Evolutionary conservation across 2,113 vertebrate genomes (phyloP).

Genomic region (Gadus chalcogrammus): DNA sequence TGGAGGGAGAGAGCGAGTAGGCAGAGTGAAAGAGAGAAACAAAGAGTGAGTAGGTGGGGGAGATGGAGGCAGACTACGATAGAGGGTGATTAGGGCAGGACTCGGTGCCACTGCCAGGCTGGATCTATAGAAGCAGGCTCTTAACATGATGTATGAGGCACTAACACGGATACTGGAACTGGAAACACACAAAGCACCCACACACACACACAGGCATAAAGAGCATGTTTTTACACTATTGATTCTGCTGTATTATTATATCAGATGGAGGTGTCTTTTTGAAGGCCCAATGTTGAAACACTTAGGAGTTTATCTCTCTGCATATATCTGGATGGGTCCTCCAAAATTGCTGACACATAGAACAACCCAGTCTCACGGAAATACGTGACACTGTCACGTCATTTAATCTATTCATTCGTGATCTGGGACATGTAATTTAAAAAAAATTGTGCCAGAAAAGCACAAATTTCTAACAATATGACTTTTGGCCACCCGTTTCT

Average conservation of each 20-base stretch:
- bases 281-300: not conserved
- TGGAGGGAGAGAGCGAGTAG: slow-evolving; percentile 49
- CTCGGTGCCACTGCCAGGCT: slow-evolving; percentile 55
- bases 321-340: no score
- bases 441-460: no score
- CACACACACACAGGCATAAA: not conserved
- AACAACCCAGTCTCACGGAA: no score
- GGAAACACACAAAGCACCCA: not conserved
- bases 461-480: no score
- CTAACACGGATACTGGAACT: not conserved
- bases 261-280: not conserved
- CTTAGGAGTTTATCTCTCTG: no score
- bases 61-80: slow-evolving; percentile 52
- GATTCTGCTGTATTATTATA: not conserved
- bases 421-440: no score
- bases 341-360: no score
- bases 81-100: slow-evolving; percentile 66
- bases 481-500: no score
- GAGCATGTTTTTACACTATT: no score
- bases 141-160: slow-evolving; percentile 58
- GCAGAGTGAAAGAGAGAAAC: slow-evolving; percentile 33
- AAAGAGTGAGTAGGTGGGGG: not conserved
- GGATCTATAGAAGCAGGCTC: slow-evolving; percentile 66
- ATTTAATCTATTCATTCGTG: no score
- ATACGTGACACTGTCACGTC: no score